A percentile compares a stretch with the other conserved stretches of the same genome.
These are phyloP conservation scores for Sebastes elongatus DNA, from an alignment of 2,797 vertebrate genomes.

Conservation along the genomic window DNA sequence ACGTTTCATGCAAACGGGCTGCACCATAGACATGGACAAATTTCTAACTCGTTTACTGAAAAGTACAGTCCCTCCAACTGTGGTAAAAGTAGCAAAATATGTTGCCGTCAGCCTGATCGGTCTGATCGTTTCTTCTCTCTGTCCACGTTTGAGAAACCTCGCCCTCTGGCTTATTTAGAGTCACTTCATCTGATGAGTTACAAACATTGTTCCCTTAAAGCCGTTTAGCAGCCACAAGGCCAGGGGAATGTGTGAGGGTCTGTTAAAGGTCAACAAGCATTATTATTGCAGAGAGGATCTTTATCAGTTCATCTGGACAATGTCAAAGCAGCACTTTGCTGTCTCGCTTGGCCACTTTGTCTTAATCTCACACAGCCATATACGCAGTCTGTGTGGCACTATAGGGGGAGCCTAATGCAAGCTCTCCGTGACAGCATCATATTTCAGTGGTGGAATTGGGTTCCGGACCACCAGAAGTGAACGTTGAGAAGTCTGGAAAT, in stretches of 20 bases:
- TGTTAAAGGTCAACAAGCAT: constrained; percentile 58
- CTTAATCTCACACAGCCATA: constrained; percentile 26
- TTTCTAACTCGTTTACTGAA: neutral
- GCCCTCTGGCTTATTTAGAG: neutral
- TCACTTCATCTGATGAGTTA: constrained; percentile 27
- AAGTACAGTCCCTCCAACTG: neutral
- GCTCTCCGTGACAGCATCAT: constrained; percentile 41
- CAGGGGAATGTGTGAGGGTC: constrained; percentile 31
- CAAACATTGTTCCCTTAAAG: constrained; percentile 24
- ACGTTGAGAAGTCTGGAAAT: constrained; percentile 17
- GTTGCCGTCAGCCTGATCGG: neutral
- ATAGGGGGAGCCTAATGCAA: constrained; percentile 3
- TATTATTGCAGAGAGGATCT: constrained; percentile 38
- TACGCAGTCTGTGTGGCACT: constrained; percentile 10
- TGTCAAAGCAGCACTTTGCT: constrained; percentile 48
- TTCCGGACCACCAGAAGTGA: constrained; percentile 50
- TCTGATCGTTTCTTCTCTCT: neutral
- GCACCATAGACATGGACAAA: neutral
- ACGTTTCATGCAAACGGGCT: no score
- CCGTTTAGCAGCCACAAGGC: constrained; percentile 36
- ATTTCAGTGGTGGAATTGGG: constrained; percentile 55
- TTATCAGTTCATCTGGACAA: constrained; percentile 63
- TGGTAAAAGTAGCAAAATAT: neutral
- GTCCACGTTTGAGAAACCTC: neutral
- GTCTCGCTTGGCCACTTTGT: constrained; percentile 46